Evolutionary conservation across 1,140 invertebrate genomes (phyloP), one percentile per base, ranked within the genome.

Genomic region (Oreohelix idahoensis): DNA sequence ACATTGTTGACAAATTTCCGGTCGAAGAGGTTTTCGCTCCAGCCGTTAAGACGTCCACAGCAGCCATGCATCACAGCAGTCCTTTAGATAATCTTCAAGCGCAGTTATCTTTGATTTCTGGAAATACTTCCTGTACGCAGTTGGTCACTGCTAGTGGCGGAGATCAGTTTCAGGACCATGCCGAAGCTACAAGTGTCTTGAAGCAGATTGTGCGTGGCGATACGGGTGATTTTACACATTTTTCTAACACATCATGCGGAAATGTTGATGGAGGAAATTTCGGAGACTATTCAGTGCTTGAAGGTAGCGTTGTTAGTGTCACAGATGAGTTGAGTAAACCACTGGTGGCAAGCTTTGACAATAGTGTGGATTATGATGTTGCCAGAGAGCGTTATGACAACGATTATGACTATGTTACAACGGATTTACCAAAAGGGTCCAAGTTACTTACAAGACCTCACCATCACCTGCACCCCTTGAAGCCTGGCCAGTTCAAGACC

Each of bases 391-490:
- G 23, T 23, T 74, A 75, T 63, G 80, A 82, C n/a, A 82, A 69
- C 58, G 78, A 79, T 45, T 79, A 79, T 58, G 78, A 79, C 32
- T 15, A 58, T 45, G 80, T 75, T 75, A 82, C 51, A 11, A 58
- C 58, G 2, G 11, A 17, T 15, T 53, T 63, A 38, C 80, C 49
- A 10, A 70, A 29, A 53, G 71, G 2, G 20, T 8, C 32, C 0
- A 38, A 74, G 11, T 39, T 29, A 38, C 39, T 8, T n/a, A 11
- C 70, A 71, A 38, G 42, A 58, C 29, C 63, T 2, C 71, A 75
- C 42, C 69, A 71, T 51, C 39, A 58, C 13, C 29, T 39, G 29
- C 71, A 51, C 1, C 51, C 53, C 29, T 51, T 82, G 20, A 74
- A 82, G 51, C 39, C 49, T 26, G 71, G 49, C 23, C 80, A 82